Evolutionary conservation across 2,888 invertebrate genomes (phyloP).

Genomic region (Parochlus steinenii): DNA sequence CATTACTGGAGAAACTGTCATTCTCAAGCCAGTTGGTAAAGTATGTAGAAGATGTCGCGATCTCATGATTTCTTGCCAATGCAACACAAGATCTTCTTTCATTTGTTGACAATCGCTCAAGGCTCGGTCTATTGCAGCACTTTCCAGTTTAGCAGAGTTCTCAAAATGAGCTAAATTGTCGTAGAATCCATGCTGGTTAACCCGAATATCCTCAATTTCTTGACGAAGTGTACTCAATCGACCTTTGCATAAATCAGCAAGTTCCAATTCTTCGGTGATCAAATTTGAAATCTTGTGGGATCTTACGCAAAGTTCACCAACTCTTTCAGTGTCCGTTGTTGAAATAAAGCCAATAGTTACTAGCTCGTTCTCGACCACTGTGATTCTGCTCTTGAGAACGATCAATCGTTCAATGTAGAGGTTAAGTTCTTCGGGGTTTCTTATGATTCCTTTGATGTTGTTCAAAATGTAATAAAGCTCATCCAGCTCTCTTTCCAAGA

Average conservation of each 20-base stretch:
- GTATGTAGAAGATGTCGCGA: constrained; percentile 61
- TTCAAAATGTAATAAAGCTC: constrained; percentile 54
- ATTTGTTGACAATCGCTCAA: constrained; percentile 54
- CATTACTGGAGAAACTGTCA: constrained; percentile 59
- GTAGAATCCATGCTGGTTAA: constrained; percentile 47
- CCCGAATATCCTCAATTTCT: constrained; percentile 49
- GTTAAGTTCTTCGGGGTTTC: constrained; percentile 66
- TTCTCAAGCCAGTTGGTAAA: constrained; percentile 53
- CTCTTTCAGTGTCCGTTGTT: constrained; percentile 53
- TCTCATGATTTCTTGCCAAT: constrained; percentile 65
- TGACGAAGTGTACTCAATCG: constrained; percentile 53
- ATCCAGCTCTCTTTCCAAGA: constrained; percentile 59
- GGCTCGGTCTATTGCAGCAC: constrained; percentile 61
- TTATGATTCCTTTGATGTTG: constrained; percentile 58
- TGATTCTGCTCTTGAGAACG: constrained; percentile 56
- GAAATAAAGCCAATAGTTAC: constrained; percentile 57
- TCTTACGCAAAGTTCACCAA: constrained; percentile 50
- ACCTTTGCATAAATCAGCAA: constrained; percentile 55
- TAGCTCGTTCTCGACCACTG: constrained; percentile 62
- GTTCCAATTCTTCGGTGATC: constrained; percentile 61
- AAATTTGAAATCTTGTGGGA: constrained; percentile 54
- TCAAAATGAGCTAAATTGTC: constrained; percentile 56
- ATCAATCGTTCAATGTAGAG: constrained; percentile 67
- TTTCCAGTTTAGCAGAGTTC: constrained; percentile 50
- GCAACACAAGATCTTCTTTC: constrained; percentile 46